Percentiles rank a stretch among this genome's conserved stretches.
Conservation (phyloP, 2,888 invertebrate genomes). For the Leucophenga maculata region DNA sequence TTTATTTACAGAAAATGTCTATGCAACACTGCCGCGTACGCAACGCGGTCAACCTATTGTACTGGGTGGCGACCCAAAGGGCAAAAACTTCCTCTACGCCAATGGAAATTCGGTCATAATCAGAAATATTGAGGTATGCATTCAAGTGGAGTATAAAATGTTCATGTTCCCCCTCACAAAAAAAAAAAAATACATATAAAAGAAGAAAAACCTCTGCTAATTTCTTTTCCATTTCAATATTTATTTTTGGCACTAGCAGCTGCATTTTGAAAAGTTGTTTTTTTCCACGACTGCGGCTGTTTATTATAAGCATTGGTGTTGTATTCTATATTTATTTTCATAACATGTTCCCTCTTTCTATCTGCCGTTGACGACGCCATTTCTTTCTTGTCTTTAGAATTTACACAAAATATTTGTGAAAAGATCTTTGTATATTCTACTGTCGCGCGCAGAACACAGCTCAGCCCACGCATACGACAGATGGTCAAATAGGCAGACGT, state of each 20-base stretch:
- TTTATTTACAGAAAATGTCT: constrained; percentile 82
- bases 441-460: background rate
- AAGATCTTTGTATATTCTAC: constrained; percentile 9
- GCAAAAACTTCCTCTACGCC: constrained; percentile 95
- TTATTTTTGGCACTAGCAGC: constrained; percentile 62
- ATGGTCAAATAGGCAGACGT: no score
- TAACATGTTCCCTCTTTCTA: constrained; percentile 8
- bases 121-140: constrained; percentile 88
- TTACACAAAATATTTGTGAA: background rate
- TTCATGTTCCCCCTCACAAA: background rate
- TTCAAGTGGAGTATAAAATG: background rate
- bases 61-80: constrained; percentile 95
- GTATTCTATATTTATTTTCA: constrained; percentile 25
- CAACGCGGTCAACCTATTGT: constrained; percentile 95
- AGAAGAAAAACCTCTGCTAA: no score
- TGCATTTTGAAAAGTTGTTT: constrained; percentile 53
- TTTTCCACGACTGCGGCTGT: constrained; percentile 45
- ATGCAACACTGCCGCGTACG: constrained; percentile 94
- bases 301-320: constrained; percentile 2
- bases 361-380: background rate
- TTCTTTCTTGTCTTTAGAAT: background rate
- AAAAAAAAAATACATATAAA: background rate
- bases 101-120: constrained; percentile 99
- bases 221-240: constrained; percentile 23
- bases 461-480: constrained; percentile 34